phyloP scores from a whole-genome alignment of 2,113 vertebrate species.

The Dicrurus megarhynchus region DNA sequence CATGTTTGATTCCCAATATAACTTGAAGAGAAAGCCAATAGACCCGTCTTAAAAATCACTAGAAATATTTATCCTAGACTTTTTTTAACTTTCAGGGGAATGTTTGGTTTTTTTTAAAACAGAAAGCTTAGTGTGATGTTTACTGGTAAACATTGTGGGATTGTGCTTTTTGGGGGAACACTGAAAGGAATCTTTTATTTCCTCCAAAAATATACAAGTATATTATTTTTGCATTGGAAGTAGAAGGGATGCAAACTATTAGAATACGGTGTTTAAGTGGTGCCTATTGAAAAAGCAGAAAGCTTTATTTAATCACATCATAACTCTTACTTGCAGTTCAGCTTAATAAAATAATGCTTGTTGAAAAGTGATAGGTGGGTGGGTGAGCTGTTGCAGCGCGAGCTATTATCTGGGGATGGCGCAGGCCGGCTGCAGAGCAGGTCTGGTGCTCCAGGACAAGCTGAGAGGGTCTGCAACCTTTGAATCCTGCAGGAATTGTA shows the following conservation, averaged over 20 bases:
- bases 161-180: neutral
- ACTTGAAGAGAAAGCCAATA: neutral
- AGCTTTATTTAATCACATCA: neutral
- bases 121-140: neutral
- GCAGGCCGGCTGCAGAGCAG: neutral
- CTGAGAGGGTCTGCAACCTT: neutral
- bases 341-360: neutral
- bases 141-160: neutral
- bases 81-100: neutral
- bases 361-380: neutral
- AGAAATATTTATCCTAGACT: neutral
- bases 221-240: neutral
- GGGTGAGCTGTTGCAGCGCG: neutral
- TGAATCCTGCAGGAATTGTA: neutral
- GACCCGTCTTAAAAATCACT: neutral
- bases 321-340: neutral
- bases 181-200: neutral
- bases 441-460: neutral
- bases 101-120: neutral
- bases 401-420: neutral
- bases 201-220: neutral
- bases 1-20: neutral
- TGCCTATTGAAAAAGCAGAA: neutral
- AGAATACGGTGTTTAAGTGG: neutral
- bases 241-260: neutral